Evolutionary conservation across 2,797 vertebrate genomes (phyloP).

Genomic region (Pantherophis vulpinus): DNA sequence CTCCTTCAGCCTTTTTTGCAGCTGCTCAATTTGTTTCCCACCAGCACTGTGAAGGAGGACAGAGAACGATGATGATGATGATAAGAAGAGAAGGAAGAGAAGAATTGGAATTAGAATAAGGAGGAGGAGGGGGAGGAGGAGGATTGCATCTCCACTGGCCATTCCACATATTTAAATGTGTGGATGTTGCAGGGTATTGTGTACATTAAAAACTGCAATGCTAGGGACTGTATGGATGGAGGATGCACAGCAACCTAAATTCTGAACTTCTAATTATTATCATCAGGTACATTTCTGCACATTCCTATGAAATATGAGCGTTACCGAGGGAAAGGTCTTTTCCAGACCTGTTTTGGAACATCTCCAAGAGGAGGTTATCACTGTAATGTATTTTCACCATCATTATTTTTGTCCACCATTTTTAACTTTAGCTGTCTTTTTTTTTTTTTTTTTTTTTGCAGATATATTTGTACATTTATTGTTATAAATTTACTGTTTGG

Average conservation of each 20-base stretch:
- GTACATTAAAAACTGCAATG: background rate
- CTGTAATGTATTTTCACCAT: background rate
- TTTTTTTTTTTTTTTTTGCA: background rate
- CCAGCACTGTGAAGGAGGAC: background rate
- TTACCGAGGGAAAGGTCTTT: background rate
- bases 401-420: background rate
- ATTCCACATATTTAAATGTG: background rate
- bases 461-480: background rate
- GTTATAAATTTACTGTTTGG: background rate
- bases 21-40: constrained; percentile 1
- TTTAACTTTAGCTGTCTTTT: background rate
- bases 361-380: background rate
- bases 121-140: too few relatives aligned
- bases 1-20: constrained; percentile 33
- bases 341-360: background rate
- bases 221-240: background rate
- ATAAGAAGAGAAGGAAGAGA: background rate
- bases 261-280: background rate
- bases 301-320: background rate
- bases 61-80: too few relatives aligned
- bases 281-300: background rate
- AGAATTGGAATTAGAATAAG: too few relatives aligned
- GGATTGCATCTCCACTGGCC: background rate
- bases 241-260: background rate
- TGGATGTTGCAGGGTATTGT: background rate